Base-by-base conservation (phyloP, 2,888 invertebrate genomes). In the Drosophila monieri region DNA sequence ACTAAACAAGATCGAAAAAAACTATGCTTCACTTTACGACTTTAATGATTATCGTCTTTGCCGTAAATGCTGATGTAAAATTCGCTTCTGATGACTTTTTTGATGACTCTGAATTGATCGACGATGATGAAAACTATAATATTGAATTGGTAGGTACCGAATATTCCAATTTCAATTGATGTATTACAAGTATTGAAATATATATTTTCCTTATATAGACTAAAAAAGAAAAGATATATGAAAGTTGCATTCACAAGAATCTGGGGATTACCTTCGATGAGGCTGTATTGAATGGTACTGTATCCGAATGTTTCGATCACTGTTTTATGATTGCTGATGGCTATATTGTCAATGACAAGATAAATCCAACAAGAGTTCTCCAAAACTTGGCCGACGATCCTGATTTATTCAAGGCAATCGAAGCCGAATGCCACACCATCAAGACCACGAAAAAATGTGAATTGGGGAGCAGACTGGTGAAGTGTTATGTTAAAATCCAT, bases 371-470 rank as follows among this genome's bases (percentile, higher is more conserved):
- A 35, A n/a, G n/a, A 12, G 10, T 35, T 6, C 35, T 12, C 5
- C 12, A 35, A 35, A 35, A 35, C 4, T 12, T n/a, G n/a, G n/a
- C 35, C 9, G n/a, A 35, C 9, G 27, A 30, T 30, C 27, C 9
- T 0, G 9, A 9, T 30, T 30, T 30, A 9, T 35, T 35, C 1
- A 35, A 35, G 6, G 6, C 3, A 35, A 35, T 35, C n/a, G 35
- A 35, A n/a, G n/a, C 35, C n/a, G n/a, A 35, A 35, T 35, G 35
- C 12, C n/a, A 35, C 35, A n/a, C 35, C 35, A 35, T 35, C 35
- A 35, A n/a, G n/a, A 12, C 12, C 12, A 35, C 35, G 6, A n/a
- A 12, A 35, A 35, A 35, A 12, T 35, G 35, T 12, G 35, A n/a
- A 35, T n/a, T 35, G n/a, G 35, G 35, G 6, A 35, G 35, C 2